Conservation (phyloP, 92 coral and sea anemone genomes). For the Umimayanthus chanpuru region DNA sequence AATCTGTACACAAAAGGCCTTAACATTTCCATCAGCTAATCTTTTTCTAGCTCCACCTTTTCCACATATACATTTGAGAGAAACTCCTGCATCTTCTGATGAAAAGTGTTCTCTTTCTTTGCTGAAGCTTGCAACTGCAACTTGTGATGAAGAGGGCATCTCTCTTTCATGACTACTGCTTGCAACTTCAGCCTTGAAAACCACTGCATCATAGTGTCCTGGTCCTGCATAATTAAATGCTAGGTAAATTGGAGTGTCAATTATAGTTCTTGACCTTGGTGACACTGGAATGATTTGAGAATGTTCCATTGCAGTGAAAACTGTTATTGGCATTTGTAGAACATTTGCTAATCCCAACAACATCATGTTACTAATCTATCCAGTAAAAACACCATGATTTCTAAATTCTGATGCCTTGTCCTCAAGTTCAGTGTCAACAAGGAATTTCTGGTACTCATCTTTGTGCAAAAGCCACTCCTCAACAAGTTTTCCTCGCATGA, state of each 20-base stretch:
- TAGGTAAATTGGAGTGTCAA: slow-evolving; percentile 34
- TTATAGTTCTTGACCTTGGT: slow-evolving; percentile 12
- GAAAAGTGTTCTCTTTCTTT: background rate
- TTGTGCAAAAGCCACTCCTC: slow-evolving; percentile 40
- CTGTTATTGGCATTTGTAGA: slow-evolving; percentile 11
- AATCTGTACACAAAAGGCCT: slow-evolving; percentile 47
- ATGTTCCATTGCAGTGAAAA: slow-evolving; percentile 3
- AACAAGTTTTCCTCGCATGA: slow-evolving; percentile 26
- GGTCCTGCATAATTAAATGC: slow-evolving; percentile 55
- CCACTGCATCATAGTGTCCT: slow-evolving; percentile 55
- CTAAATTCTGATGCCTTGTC: slow-evolving; percentile 40
- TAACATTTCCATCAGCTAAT: background rate
- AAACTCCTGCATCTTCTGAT: slow-evolving; percentile 14
- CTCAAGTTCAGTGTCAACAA: slow-evolving; percentile 48
- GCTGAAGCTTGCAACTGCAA: background rate
- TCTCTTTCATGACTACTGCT: slow-evolving; percentile 10
- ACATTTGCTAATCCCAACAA: slow-evolving; percentile 24
- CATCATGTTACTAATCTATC: slow-evolving; percentile 53
- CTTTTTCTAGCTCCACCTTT: slow-evolving; percentile 42
- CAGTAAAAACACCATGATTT: slow-evolving; percentile 37
- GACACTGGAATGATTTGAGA: slow-evolving; percentile 43
- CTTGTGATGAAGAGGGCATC: background rate
- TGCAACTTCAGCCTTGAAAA: background rate
- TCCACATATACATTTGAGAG: slow-evolving; percentile 24
- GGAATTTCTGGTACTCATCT: slow-evolving; percentile 44